phyloP scores from a whole-genome alignment of 1,140 invertebrate species.

The Apis dorsata region DNA sequence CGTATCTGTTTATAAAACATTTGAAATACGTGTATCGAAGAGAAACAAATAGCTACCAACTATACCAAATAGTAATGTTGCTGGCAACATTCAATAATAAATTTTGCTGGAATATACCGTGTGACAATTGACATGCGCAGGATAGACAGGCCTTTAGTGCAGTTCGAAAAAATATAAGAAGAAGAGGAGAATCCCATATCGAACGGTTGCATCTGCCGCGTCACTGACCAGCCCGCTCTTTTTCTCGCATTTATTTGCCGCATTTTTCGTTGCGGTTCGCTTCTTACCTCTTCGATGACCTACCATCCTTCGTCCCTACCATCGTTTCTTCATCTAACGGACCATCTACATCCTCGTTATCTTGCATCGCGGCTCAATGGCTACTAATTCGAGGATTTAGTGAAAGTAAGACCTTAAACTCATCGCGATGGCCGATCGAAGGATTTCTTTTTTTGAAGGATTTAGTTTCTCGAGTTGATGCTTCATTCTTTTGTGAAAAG shows the following conservation, averaged over 20 bases:
- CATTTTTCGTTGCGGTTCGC: constrained; percentile 44
- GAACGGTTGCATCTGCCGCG: constrained; percentile 73
- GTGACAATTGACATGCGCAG: constrained; percentile 44
- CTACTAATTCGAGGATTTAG: constrained; percentile 78
- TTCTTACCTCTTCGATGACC: constrained; percentile 23
- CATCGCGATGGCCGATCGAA: constrained; percentile 46
- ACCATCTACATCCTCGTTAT: constrained; percentile 74
- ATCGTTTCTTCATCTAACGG: constrained; percentile 68
- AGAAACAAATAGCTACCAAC: too few relatives aligned
- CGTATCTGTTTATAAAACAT: too few relatives aligned
- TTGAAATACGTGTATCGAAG: too few relatives aligned
- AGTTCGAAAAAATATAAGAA: constrained; percentile 20
- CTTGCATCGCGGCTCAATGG: constrained; percentile 73
- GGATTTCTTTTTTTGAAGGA: not conserved
- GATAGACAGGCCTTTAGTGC: constrained; percentile 56
- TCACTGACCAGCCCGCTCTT: constrained; percentile 67
- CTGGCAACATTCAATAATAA: too few relatives aligned
- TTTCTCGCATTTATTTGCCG: constrained; percentile 47
- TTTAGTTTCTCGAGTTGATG: not conserved
- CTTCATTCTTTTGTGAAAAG: too few relatives aligned
- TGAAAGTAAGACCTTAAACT: constrained; percentile 73
- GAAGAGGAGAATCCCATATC: constrained; percentile 55
- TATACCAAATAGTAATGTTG: too few relatives aligned
- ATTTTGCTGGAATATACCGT: not conserved
- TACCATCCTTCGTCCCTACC: constrained; percentile 32